These are phyloP conservation scores for Aleadryas rufinucha DNA, from an alignment of 2,113 vertebrate genomes.

Conservation along the genomic window DNA sequence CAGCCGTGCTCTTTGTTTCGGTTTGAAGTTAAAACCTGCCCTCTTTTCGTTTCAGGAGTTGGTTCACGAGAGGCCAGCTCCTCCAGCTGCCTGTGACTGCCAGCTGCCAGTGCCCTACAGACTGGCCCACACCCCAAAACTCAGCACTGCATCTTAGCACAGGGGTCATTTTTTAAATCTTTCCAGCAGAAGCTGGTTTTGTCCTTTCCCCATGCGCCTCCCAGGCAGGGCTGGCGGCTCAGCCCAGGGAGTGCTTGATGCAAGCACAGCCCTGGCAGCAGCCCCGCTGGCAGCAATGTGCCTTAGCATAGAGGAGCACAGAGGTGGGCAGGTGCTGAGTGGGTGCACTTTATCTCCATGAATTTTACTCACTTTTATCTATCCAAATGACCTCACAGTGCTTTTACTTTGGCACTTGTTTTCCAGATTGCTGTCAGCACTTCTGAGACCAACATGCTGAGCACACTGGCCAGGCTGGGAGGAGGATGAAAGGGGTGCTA, in stretches of 20 bases:
- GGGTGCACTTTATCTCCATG: neutral
- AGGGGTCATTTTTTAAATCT: neutral
- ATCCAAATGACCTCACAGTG: neutral
- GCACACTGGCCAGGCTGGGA: neutral
- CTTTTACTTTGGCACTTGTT: neutral
- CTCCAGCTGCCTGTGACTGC: neutral
- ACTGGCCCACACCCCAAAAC: neutral
- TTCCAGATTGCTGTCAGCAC: neutral
- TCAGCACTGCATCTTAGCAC: neutral
- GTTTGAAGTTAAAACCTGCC: neutral
- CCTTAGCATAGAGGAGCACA: neutral
- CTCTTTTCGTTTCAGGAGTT: neutral
- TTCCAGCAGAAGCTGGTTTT: neutral
- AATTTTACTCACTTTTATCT: neutral
- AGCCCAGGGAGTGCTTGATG: accelerated
- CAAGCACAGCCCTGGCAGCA: neutral
- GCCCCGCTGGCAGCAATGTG: accelerated
- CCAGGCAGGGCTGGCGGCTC: neutral
- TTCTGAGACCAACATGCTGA: neutral
- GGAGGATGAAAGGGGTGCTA: neutral
- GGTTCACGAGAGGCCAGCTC: neutral
- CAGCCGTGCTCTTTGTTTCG: neutral
- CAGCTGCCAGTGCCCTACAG: neutral
- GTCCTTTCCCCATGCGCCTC: neutral
- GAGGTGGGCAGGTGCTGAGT: neutral